These are phyloP conservation scores for Cinclus cinclus DNA, from an alignment of 2,113 vertebrate genomes.

Conservation along the genomic window DNA sequence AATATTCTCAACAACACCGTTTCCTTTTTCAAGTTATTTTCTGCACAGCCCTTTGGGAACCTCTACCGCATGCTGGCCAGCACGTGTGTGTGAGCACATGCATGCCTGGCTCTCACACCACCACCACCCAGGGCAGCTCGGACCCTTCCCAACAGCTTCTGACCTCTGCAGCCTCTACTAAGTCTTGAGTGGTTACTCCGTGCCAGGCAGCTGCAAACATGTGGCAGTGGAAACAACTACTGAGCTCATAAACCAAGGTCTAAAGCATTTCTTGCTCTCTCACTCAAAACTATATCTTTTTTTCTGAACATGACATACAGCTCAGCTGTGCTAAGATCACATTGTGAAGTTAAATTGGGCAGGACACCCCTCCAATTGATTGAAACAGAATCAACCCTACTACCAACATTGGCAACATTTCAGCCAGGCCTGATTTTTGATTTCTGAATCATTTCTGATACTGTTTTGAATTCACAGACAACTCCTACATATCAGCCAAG, in stretches of 20 bases:
- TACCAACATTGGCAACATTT: background rate
- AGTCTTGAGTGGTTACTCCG: background rate
- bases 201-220: background rate
- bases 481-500: fast-evolving
- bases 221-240: background rate
- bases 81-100: background rate
- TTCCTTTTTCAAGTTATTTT: slow-evolving; percentile 59
- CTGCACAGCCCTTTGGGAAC: slow-evolving; percentile 20
- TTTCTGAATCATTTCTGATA: background rate
- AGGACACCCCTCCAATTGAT: background rate
- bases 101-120: background rate
- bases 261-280: background rate
- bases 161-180: background rate
- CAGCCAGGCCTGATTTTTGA: background rate
- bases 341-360: background rate
- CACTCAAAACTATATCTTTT: background rate
- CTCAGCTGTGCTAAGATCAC: background rate
- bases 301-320: background rate
- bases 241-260: background rate
- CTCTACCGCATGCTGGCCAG: background rate
- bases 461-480: background rate
- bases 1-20: slow-evolving; percentile 29
- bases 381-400: background rate
- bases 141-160: background rate
- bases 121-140: background rate